Evolutionary conservation across 2,888 invertebrate genomes (phyloP), one percentile per base, ranked within the genome.

Genomic region (Pyralis farinalis): DNA sequence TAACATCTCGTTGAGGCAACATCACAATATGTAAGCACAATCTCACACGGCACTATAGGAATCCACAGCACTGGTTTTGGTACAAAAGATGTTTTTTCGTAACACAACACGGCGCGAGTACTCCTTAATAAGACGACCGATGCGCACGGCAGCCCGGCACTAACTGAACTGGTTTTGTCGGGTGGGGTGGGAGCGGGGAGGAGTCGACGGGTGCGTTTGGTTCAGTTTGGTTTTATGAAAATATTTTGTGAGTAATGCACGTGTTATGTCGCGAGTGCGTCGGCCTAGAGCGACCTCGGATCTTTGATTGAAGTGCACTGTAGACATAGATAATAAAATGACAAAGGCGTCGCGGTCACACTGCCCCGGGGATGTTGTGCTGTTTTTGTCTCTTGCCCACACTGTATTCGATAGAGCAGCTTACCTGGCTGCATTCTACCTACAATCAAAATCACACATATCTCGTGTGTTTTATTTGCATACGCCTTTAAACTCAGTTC

Each of bases 191-290:
- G 63, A 63, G 68, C 63, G 58, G 69, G 72, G 71, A 46, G 58
- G 51, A 57, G 46, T 54, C 61, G 71, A 65, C 80, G 82, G 85
- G 82, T 85, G 79, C 79, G 86, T 80, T 84, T 73, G 77, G 79
- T 75, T 83, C 76, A 85, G 77, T 81, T 86, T 86, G 85, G 77
- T 81, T 86, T 86, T 87, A 87, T 88, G 88, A 87, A 88, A 87
- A 88, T 88, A 88, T 88, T 87, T 88, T 77, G 88, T 88, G 88
- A 87, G 87, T 87, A 87, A 88, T 87, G 85, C 88, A 87, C 88
- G 86, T 87, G 88, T 82, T 85, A 85, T 87, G 82, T 74, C 65
- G 65, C 54, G 80, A 84, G 84, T 81, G 84, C 86, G 85, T 79
- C 84, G 86, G 79, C 85, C 86, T 82, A 84, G 71, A 74, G 69